Base-by-base conservation (phyloP, 2,888 invertebrate species). In the Eilema griseolum region DNA sequence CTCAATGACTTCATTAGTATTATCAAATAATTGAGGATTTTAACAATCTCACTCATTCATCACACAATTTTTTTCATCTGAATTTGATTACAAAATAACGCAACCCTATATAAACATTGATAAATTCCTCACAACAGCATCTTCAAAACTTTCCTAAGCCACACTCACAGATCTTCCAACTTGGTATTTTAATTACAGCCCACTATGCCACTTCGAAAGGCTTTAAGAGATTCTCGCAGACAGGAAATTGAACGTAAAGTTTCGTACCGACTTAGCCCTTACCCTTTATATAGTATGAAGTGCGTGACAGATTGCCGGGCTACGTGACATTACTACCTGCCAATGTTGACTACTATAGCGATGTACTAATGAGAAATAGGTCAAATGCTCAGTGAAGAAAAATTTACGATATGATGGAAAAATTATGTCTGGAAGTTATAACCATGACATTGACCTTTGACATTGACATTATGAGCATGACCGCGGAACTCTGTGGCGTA, bases 321-420 rank as follows among this genome's bases (percentile, higher is more conserved):
- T 75, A 81, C 81, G 82, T 82, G 82, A 81, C 73, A 60, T 26
- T 65, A 73, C 66, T 73, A 73, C 74, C 70, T 72, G 70, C 28
- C 66, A 62, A 46, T 62, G 68, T 70, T 75, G 28, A 12, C n/a
- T 61, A n/a, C 31, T 8, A 31, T 20, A 61, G 28, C 26, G 26
- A 28, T 26, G 14, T 59, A 61, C 16, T 61, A 61, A 28, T 7
- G 16, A 61, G 31, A 31, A 31, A 28, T 23, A 20, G 56, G 57
- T 24, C n/a, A 31, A 31, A 23, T 3, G 23, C 14, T 23, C 14
- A 20, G 46, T 33, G 52, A 57, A 56, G 56, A 33, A 52, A 64
- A 52, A 28, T 52, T 64, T n/a, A n/a, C 28, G n/a, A 31, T 12
- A 52, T 33, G 7, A 0, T 16, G 20, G 46, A 5, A 20, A 37